Conservation (phyloP, 2,113 vertebrate genomes). For the Machaerirhynchus nigripectus region DNA sequence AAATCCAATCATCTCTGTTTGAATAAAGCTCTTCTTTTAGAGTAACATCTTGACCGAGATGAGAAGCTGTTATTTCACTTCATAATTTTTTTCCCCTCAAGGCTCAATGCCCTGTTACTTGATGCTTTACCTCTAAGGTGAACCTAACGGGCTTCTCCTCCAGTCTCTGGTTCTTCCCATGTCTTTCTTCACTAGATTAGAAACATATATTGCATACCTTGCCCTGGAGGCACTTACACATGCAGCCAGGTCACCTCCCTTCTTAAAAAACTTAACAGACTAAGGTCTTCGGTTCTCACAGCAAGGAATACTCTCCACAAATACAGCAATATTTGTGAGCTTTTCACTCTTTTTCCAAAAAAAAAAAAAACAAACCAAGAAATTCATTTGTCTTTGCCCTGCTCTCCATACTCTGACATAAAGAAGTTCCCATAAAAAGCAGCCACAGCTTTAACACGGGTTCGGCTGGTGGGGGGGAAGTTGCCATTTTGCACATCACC, state of each 20-base stretch:
- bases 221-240: neutral
- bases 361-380: neutral
- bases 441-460: neutral
- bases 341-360: neutral
- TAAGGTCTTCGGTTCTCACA: neutral
- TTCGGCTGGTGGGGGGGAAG: neutral
- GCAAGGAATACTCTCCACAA: neutral
- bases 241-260: neutral
- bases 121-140: neutral
- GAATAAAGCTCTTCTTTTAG: neutral
- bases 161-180: neutral
- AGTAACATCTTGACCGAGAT: neutral
- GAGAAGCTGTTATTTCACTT: neutral
- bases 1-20: neutral
- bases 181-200: neutral
- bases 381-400: neutral
- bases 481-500: neutral
- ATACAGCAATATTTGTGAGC: neutral
- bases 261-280: neutral
- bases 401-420: neutral
- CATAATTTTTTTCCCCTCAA: neutral
- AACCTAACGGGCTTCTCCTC: neutral
- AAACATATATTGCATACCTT: neutral
- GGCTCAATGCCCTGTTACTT: neutral
- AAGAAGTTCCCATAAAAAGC: neutral